Percentiles rank a stretch among this genome's conserved stretches.
These are phyloP conservation scores for Battus philenor DNA, from an alignment of 1,140 invertebrate species.

Conservation along the genomic window DNA sequence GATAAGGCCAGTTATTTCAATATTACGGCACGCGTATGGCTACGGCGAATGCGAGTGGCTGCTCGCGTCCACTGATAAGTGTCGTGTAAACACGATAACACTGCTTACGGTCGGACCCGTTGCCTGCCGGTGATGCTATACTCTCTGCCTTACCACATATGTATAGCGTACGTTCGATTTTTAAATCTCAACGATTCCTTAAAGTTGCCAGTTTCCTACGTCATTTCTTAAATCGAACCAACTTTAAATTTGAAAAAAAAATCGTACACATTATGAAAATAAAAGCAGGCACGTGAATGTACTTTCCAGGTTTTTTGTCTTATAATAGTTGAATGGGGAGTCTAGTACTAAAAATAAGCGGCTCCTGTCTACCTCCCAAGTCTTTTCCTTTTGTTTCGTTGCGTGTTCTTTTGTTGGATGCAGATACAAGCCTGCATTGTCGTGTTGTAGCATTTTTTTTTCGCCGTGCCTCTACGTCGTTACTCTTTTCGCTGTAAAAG, in stretches of 20 bases:
- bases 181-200: too few species aligned
- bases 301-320: too few species aligned
- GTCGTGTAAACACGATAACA: slow-evolving; percentile 26
- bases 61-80: slow-evolving; percentile 22
- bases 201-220: too few species aligned
- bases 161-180: too few species aligned
- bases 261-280: too few species aligned
- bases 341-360: slow-evolving; percentile 2
- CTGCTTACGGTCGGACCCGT: slow-evolving; percentile 5
- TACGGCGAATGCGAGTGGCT: slow-evolving; percentile 6
- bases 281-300: too few species aligned
- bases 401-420: slow-evolving; percentile 9
- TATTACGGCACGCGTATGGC: not conserved
- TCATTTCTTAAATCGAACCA: too few species aligned
- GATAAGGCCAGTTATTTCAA: too few species aligned
- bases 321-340: not conserved
- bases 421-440: not conserved
- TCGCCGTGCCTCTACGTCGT: not conserved
- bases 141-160: too few species aligned
- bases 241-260: too few species aligned
- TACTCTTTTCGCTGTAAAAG: not conserved
- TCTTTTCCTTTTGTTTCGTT: slow-evolving; percentile 11
- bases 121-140: too few species aligned
- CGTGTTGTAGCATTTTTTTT: not conserved
- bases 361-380: slow-evolving; percentile 5